Evolutionary conservation across 1,140 invertebrate genomes (phyloP), one percentile per base, ranked within the genome.

Genomic region (Zaprionus lachaisei): DNA sequence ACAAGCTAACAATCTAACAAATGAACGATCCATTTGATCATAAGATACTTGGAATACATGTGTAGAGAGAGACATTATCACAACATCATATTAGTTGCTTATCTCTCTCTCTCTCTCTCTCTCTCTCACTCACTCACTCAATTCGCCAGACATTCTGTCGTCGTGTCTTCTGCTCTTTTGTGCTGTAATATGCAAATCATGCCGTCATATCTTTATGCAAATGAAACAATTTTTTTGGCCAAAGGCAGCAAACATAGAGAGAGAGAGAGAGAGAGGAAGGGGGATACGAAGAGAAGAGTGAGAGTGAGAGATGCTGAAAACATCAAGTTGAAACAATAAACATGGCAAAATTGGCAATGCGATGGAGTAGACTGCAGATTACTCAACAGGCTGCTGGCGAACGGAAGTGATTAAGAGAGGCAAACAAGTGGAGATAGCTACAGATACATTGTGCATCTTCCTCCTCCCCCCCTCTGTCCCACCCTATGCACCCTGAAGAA

Each of bases 361-460:
- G 61, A 68, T 12, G 17, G 34, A 68, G 38, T n/a, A n/a, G 58
- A 74, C 47, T 65, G 71, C 80, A 74, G 77, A 83, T 89, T 89
- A 89, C 81, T 77, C 66, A 89, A 89, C 79, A 70, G 73, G 49
- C 61, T 63, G 58, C n/a, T 54, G 38, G 67, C 65, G 74, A 90
- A 84, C 84, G 84, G 84, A 89, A 89, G 84, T 89, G 71, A 90
- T 89, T 89, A 90, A 71, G 81, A 79, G 83, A 81, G 71, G 72
- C 83, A 74, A 67, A 66, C 73, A 75, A 71, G 67, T 75, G 67
- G 51, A 63, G 51, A 63, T 54, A 63, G 47, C 38, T 24, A 49
- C 38, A 67, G 56, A 67, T 72, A 75, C 68, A 60, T 61, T 20
- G 47, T 31, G 56, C 34, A 56, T 64, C 26, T 17, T n/a, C n/a